Evolutionary conservation across 2,797 vertebrate species (phyloP).

Genomic region (Parambassis ranga): DNA sequence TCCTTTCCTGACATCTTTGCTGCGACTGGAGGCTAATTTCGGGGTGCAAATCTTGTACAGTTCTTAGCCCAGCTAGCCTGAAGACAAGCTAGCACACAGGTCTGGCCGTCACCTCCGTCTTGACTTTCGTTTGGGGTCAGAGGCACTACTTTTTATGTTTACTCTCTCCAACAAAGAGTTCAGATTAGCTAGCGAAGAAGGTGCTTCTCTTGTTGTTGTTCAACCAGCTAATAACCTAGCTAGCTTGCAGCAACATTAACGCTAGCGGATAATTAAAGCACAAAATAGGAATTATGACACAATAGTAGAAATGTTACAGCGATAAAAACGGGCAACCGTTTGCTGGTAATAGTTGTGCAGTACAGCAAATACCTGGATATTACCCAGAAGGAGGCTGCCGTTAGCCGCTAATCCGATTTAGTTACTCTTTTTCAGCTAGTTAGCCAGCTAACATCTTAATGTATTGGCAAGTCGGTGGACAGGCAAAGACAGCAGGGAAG

Average conservation of each 20-base stretch:
- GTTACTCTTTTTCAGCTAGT: conserved; percentile 70
- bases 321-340: background rate
- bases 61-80: conserved; percentile 43
- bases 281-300: background rate
- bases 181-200: conserved; percentile 5
- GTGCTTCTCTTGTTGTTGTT: conserved; percentile 1
- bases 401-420: conserved; percentile 72
- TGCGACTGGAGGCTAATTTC: conserved; percentile 25
- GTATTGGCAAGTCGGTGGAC: conserved; percentile 17
- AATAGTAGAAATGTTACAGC: background rate
- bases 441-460: conserved; percentile 68
- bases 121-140: background rate
- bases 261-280: background rate
- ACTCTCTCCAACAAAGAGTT: background rate
- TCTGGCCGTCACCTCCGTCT: conserved; percentile 20
- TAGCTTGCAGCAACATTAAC: conserved; percentile 29
- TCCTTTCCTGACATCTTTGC: conserved; percentile 82
- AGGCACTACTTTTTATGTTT: background rate
- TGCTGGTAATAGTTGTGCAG: background rate
- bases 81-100: conserved; percentile 39
- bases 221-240: conserved; percentile 14
- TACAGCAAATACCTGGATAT: conserved; percentile 16
- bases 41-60: background rate
- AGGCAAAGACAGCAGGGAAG: conserved; percentile 6
- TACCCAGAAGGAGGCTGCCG: conserved; percentile 28